Evolutionary conservation across 2,113 vertebrate genomes (phyloP).

Genomic region (Chamaetylas fuelleborni): DNA sequence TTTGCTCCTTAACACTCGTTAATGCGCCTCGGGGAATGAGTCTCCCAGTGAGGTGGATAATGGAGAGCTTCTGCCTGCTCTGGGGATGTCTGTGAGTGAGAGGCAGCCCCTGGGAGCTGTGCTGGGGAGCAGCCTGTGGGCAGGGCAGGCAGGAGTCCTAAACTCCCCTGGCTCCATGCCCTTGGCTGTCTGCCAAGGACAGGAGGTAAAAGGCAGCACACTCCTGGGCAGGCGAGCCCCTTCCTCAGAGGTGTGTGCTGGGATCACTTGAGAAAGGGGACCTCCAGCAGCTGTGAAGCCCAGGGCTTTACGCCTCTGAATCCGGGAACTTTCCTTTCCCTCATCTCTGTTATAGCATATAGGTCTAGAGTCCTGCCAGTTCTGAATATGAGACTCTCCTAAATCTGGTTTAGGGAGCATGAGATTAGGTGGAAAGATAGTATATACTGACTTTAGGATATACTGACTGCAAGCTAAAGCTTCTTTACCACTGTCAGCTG

Average conservation of each 20-base stretch:
- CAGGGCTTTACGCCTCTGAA: not conserved
- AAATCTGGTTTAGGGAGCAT: not conserved
- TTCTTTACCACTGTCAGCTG: not conserved
- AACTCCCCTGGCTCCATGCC: not conserved
- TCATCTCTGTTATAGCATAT: accelerated
- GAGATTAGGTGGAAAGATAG: not conserved
- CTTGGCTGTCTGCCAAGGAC: not conserved
- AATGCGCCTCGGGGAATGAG: accelerated
- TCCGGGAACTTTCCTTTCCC: not conserved
- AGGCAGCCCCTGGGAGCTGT: accelerated
- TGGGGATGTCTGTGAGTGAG: not conserved
- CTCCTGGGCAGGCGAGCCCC: not conserved
- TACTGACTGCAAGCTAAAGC: not conserved
- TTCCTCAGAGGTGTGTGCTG: not conserved
- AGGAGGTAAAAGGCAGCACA: not conserved
- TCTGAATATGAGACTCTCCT: not conserved
- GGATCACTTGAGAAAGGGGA: not conserved
- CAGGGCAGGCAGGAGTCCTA: not conserved
- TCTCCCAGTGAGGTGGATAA: not conserved
- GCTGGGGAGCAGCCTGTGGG: not conserved
- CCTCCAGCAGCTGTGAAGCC: not conserved
- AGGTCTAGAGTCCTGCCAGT: not conserved
- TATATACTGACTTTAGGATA: not conserved
- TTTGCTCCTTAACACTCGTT: not conserved
- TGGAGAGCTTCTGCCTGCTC: not conserved